These are phyloP conservation scores for Cochlearius cochlearius DNA, from an alignment of 2,113 vertebrate genomes.

Conservation along the genomic window DNA sequence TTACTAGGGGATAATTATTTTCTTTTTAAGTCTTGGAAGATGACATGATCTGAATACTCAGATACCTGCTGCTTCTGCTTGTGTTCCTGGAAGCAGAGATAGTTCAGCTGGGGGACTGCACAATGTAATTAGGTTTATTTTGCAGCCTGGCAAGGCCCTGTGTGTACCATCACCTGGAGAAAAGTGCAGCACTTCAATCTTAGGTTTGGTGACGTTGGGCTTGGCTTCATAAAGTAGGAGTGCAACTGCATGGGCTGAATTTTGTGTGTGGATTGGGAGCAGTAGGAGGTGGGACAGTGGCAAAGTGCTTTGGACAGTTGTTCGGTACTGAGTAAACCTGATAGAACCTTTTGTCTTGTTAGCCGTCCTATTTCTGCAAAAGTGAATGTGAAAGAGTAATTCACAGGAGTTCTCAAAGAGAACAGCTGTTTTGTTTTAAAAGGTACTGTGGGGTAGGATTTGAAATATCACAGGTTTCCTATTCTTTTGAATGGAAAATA, in stretches of 20 bases:
- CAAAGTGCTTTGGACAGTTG: background rate
- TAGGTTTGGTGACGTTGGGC: background rate
- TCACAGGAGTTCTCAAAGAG: background rate
- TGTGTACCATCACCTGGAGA: background rate
- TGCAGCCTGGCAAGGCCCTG: background rate
- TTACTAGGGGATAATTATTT: constrained; percentile 58
- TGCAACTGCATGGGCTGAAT: background rate
- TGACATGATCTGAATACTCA: constrained; percentile 36
- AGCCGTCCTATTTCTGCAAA: background rate
- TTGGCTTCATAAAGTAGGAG: background rate
- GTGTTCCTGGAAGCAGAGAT: background rate
- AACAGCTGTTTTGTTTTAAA: background rate
- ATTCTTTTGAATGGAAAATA: background rate
- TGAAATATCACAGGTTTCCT: background rate
- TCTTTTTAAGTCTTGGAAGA: constrained; percentile 46
- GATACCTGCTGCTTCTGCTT: background rate
- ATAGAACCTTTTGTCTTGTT: background rate
- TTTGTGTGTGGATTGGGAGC: background rate
- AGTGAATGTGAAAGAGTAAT: background rate
- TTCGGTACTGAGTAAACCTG: background rate
- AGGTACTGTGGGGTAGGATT: background rate
- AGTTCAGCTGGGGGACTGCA: background rate
- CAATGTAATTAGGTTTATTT: background rate
- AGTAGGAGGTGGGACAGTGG: background rate
- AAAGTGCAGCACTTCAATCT: background rate